Evolutionary conservation across 2,797 vertebrate genomes (phyloP), one percentile per base, ranked within the genome.

Genomic region (Hemitrygon akajei): DNA sequence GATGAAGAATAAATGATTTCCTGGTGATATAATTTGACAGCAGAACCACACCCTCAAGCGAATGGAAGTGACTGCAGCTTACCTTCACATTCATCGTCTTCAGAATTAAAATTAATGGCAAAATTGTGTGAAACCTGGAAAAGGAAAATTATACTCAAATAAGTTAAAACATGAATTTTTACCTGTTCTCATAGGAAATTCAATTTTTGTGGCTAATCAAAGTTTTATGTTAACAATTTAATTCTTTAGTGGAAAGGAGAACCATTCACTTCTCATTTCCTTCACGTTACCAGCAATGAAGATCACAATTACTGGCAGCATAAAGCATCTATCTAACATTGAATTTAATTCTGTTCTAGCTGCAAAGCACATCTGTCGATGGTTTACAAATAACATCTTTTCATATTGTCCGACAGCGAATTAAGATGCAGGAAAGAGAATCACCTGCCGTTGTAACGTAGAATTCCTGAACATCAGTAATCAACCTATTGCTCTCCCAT

Each of bases 41-140:
- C 60, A 34, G 34, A 20, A 22, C 34, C 7, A 27, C 9, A 20
- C 27, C 47, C 47, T 56, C 40, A 9, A 47, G 18, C n/a, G 71
- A 58, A 22, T 56, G 69, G 12, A 76, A 76, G 25, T 20, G 73
- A 71, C n/a, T 56, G 47, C 40, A 7, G 69, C 96, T 96, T 96
- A 99, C 99, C 98, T 97, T 99, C 98, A 95, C 98, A 99, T 96
- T 99, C 98, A 2, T 98, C 98, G 0, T 99, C 97, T 27, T 98
- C 98, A 0, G 97, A 98, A 95, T 98, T 99, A 95, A 99, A 99
- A 95, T 98, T 99, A 96, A 99, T 99, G 95, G 98, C 98, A 79
- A 99, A 99, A 95, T 99, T 98, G 77, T 99, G 99, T 79, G 99
- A 99, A 80, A 99, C 98, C 98, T 99, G 95, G 25, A 93, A 66